Evolutionary conservation across 1,140 invertebrate species (phyloP).

Genomic region (Zaprionus tsacasi): DNA sequence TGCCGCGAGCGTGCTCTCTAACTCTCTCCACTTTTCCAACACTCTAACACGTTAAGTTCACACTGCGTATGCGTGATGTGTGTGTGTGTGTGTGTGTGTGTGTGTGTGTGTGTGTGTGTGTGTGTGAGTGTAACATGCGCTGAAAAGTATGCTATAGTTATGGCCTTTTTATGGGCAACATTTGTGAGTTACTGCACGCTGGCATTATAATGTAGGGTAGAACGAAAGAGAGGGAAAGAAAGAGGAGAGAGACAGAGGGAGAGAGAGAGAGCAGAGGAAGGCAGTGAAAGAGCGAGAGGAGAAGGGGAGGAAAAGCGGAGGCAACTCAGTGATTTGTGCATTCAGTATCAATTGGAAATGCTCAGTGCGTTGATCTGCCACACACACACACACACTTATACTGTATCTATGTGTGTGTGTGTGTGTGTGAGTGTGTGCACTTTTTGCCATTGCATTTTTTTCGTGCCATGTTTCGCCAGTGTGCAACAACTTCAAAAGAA

Average conservation of each 20-base stretch:
- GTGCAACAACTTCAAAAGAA: constrained; percentile 43
- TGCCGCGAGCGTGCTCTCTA: constrained; percentile 25
- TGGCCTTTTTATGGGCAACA: constrained; percentile 63
- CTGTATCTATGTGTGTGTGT: not conserved
- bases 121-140: constrained; percentile 8
- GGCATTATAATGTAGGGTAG: constrained; percentile 38
- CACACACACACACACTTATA: not conserved
- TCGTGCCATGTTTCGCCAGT: not conserved
- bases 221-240: not conserved
- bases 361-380: not conserved
- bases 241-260: no score
- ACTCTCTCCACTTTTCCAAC: no score
- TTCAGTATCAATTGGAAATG: constrained; percentile 38
- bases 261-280: not conserved
- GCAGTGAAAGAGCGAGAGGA: not conserved
- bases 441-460: not conserved
- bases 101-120: no score
- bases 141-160: constrained; percentile 46
- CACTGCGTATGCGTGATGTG: not conserved
- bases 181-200: constrained; percentile 64
- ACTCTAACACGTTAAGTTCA: constrained; percentile 32
- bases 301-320: not conserved
- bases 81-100: not conserved
- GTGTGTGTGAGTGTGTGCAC: not conserved
- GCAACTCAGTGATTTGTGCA: constrained; percentile 30